Base-by-base conservation (phyloP, 2,797 vertebrate genomes). In the Thripadectes ignobilis region DNA sequence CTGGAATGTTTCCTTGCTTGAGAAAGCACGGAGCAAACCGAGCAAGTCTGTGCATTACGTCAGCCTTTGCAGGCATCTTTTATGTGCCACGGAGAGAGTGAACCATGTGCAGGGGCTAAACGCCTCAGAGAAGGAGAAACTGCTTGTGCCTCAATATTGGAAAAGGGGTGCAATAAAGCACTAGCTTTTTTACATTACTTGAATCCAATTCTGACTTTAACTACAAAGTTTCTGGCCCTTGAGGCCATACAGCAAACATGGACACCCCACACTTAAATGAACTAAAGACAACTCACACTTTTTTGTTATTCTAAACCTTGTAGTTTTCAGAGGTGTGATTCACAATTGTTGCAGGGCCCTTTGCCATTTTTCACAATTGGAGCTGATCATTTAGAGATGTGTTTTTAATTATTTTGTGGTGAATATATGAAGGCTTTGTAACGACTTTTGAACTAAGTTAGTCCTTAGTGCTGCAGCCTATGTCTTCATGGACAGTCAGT, bases 401-500 rank as follows among this genome's bases (percentile, higher is more conserved):
- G 18, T 59, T 21, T 52, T 74, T 41, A 27, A 23, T n/a, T 73
- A 13, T 39, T 72, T 65, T 11, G 1, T 51, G 45, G 51, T 54
- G 48, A 85, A 45, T 12, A 16, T 12, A 32, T 74, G 58, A 82
- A 72, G 46, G 49, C n/a, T 45, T 39, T 71, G 26, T 75, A 78
- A 79, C 61, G 38, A 54, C 74, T 92, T 93, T 29, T 49, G 49
- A 80, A 76, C 59, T 46, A 71, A 89, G 36, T 34, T 38, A 49
- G 54, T 24, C 23, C 4, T 10, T 22, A 80, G 36, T 5, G 4
- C 41, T 68, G 49, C 38, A 75, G 46, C n/a, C 48, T 57, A 16
- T 38, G 32, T 59, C 77, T 68, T 79, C 10, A 1, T 29, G 48
- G 72, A 12, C 55, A 71, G 39, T 21, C 62, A 52, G 10, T 12